A percentile compares a stretch with the other conserved stretches of the same genome.
Conservation (phyloP, 2,113 vertebrate genomes). For the Thalassoma bifasciatum region DNA sequence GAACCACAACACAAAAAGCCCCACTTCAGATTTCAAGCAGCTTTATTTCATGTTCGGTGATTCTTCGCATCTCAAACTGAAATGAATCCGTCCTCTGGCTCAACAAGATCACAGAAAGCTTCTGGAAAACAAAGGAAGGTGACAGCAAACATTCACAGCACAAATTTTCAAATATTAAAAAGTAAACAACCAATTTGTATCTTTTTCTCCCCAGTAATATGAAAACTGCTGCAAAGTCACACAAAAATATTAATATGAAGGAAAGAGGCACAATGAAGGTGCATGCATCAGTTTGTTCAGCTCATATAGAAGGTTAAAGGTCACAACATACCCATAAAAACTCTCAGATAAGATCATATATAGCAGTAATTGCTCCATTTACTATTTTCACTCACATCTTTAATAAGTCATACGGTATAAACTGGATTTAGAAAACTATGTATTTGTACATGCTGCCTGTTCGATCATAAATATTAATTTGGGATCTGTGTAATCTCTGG, state of each 20-base stretch:
- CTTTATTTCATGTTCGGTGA: constrained; percentile 41
- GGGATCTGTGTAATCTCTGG: neutral
- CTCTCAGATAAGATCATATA: constrained; percentile 28
- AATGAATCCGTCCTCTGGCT: constrained; percentile 9
- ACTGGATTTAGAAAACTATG: constrained; percentile 53
- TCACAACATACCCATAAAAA: constrained; percentile 25
- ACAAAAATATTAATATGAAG: constrained; percentile 33
- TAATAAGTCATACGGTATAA: constrained; percentile 35
- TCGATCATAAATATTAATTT: constrained; percentile 35
- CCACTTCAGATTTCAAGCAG: neutral
- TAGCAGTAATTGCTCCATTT: constrained; percentile 15
- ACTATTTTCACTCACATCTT: neutral
- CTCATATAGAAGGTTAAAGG: constrained; percentile 2
- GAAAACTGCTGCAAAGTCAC: constrained; percentile 11
- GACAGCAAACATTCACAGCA: constrained; percentile 5
- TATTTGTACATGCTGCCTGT: constrained; percentile 35
- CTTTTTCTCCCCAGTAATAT: neutral
- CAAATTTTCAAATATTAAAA: constrained; percentile 18
- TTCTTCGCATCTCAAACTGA: neutral
- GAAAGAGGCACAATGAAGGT: constrained; percentile 33
- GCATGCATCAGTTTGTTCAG: constrained; percentile 40
- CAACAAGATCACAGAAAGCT: constrained; percentile 16
- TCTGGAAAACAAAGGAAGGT: constrained; percentile 12
- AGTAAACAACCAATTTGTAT: constrained; percentile 22
- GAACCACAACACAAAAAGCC: neutral